Base-by-base conservation (phyloP, 2,113 vertebrate genomes). In the Xiphophorus couchianus region DNA sequence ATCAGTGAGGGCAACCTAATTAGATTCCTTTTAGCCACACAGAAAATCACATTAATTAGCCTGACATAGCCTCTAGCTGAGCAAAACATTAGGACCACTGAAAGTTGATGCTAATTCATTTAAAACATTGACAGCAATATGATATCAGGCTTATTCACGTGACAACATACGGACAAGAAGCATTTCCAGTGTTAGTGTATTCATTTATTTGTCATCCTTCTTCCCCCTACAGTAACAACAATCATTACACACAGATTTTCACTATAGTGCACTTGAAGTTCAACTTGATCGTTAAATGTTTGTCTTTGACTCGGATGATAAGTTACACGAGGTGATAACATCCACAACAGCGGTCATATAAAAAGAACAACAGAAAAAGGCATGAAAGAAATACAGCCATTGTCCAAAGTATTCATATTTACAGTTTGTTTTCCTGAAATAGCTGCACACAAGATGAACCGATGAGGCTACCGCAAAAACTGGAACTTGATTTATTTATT, bases 361-460 rank as follows among this genome's bases (percentile, higher is more conserved):
- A 80, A 78, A 88, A 58, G 4, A 25, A 33, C 72, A 71, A 19
- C 39, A 44, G 27, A 86, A 85, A 48, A 31, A 62, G 81, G 71
- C 74, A 13, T 73, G 69, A 87, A 91, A 92, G 89, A 93, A 92
- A 93, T 92, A 92, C 76, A 90, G 71, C 84, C 85, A 25, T 83
- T 71, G 67, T 81, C 84, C 65, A 86, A 85, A 80, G 90, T 82
- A 84, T 88, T 89, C 82, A 90, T 82, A 87, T 90, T 85, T 86
- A 90, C 80, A 91, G 70, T 74, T 54, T 78, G 13, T 77, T 17
- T 61, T 88, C 60, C 71, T 70, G 79, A 64, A 88, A 83, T 39
- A 77, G 81, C 30, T 88, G 81, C 81, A 83, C 76, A 80, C 39
- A 78, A 76, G 83, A 66, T 33, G 73, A 54, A 73, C 30, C 39